Base-by-base conservation (phyloP, 2,797 vertebrate species). In the Myotis findleyi region DNA sequence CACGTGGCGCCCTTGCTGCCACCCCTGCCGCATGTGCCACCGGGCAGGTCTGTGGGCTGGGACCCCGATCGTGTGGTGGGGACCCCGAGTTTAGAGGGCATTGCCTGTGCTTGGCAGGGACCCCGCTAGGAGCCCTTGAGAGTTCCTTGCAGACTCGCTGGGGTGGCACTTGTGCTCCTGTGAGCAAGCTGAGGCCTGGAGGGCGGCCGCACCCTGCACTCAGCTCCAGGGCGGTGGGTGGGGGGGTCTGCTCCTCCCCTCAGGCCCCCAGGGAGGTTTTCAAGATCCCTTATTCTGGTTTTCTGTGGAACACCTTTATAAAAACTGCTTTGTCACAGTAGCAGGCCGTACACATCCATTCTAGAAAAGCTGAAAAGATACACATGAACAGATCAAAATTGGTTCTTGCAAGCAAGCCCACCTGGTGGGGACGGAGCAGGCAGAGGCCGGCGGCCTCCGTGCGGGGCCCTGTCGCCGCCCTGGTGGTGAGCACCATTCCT, bases 91-190 rank as follows among this genome's bases (percentile, higher is more conserved):
- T 62, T 62, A 62, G 25, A 62, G 59, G 59, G 59, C 5, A 62
- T 62, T 30, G 59, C 27, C 18, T 66, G 16, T 14, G 3, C 1
- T 55, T 30, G 41, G 44, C 57, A 20, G 55, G 68, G 20, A 27
- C 53, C 0, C 0, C 0, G 5, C 36, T 12, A 10, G 5, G 25
- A 55, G 36, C 36, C 81, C 9, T 1, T 0, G 0, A 25, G 71
- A 62, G 17, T 2, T 25, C n/a, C 41, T 17, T 13, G 0, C 3
- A 38, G 23, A 49, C 14, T 9, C 11, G 36, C 14, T 5, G 21
- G 14, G 41, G 10, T 30, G 1, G 0, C 30, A 4, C 17, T n/a
- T 0, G 1, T 18, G 21, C 66, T 7, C 0, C 0, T 4, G 1
- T 1, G 53, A 33, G n/a, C 33, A 27, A 13, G 33, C 62, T 3